Percentiles rank a stretch among this genome's conserved stretches.
phyloP scores from a whole-genome alignment of 2,797 vertebrate species.

The Merluccius polli region DNA sequence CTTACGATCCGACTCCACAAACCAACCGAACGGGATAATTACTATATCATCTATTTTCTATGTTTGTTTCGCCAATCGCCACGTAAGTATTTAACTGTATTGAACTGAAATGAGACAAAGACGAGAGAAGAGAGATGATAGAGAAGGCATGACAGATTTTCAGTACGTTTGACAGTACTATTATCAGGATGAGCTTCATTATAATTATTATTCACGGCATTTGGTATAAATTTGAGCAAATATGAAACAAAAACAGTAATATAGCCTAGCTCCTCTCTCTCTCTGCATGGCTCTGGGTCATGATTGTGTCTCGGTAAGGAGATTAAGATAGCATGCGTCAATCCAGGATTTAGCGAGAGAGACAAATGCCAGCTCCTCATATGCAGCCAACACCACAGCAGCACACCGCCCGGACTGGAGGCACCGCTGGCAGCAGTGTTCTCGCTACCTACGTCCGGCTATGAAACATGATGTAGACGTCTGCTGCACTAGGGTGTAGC shows the following conservation, averaged over 20 bases:
- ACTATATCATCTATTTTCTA: not conserved
- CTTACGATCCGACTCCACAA: not conserved
- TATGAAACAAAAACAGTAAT: too few relatives aligned
- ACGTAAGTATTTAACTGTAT: not conserved
- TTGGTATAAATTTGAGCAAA: not conserved
- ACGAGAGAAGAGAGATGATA: too few relatives aligned
- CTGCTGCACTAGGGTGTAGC: not conserved
- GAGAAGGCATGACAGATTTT: not conserved
- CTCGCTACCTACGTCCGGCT: not conserved
- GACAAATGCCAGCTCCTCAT: constrained; percentile 60
- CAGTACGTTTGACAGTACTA: not conserved
- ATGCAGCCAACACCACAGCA: constrained; percentile 38
- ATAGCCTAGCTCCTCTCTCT: constrained; percentile 18
- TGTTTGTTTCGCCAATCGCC: not conserved
- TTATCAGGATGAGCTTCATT: not conserved
- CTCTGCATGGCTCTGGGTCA: constrained; percentile 43
- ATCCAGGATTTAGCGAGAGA: constrained; percentile 72
- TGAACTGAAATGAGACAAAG: too few relatives aligned
- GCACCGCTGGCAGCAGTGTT: not conserved
- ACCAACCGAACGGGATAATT: not conserved
- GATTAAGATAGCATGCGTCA: constrained; percentile 78
- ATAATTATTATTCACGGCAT: not conserved
- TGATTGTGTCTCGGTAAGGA: constrained; percentile 74
- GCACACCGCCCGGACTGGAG: constrained; percentile 4
- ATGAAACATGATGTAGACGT: not conserved